phyloP scores from a whole-genome alignment of 2,888 invertebrate genomes.

The Drosophila subquinaria region DNA sequence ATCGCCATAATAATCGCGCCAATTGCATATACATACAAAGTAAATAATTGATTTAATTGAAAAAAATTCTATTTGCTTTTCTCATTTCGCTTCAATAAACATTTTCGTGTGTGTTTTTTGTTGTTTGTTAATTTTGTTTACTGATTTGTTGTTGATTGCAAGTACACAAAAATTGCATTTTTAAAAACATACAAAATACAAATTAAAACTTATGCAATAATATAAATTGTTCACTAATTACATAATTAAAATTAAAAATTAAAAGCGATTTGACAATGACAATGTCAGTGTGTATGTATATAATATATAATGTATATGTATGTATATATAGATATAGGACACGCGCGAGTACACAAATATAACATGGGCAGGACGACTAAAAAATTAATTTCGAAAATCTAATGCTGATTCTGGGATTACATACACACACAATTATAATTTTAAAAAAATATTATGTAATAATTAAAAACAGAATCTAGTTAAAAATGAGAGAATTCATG shows the following conservation, averaged over 20 bases:
- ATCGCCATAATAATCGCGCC: constrained; percentile 19
- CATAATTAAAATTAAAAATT: constrained; percentile 75
- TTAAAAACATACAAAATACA: constrained; percentile 67
- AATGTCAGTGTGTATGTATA: constrained; percentile 44
- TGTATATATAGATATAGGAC: constrained; percentile 43
- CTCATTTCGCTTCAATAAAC: constrained; percentile 56
- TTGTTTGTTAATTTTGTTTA: constrained; percentile 30
- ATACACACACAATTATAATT: constrained; percentile 53
- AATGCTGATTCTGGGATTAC: constrained; percentile 21
- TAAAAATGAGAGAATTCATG: constrained; percentile 17
- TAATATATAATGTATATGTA: constrained; percentile 30
- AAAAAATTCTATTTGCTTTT: constrained; percentile 34
- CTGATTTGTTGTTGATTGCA: constrained; percentile 30
- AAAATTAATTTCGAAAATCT: constrained; percentile 9
- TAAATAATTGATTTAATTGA: constrained; percentile 58
- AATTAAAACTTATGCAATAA: constrained; percentile 62
- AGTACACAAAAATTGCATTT: constrained; percentile 44
- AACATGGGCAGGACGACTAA: constrained; percentile 54
- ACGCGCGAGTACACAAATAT: constrained; percentile 55
- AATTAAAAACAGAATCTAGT: constrained; percentile 12
- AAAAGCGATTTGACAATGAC: constrained; percentile 63
- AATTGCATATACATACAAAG: constrained; percentile 43
- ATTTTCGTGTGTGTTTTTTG: constrained; percentile 27
- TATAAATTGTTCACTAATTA: constrained; percentile 72
- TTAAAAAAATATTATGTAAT: constrained; percentile 6